These are phyloP conservation scores for Oreochromis spilurus DNA, from an alignment of 2,113 vertebrate species.

Conservation along the genomic window DNA sequence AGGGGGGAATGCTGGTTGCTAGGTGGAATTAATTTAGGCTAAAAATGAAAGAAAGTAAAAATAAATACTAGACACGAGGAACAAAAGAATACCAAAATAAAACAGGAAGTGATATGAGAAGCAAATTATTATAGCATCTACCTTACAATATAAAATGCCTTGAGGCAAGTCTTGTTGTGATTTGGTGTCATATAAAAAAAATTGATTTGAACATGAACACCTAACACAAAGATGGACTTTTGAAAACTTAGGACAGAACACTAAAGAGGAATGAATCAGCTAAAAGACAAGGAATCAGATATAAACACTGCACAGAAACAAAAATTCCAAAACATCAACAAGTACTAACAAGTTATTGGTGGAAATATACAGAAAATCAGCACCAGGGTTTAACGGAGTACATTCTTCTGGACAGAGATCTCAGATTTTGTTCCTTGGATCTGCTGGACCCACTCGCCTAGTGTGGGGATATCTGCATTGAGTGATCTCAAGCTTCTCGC, in stretches of 20 bases:
- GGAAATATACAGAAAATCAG: too few species aligned
- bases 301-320: too few species aligned
- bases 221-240: neutral
- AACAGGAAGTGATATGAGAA: neutral
- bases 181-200: neutral
- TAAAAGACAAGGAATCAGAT: too few species aligned
- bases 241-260: neutral
- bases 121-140: fast-evolving
- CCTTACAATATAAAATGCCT: neutral
- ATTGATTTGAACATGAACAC: neutral
- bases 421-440: too few species aligned
- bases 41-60: fast-evolving
- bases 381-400: too few species aligned
- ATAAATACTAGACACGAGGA: fast-evolving
- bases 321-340: too few species aligned
- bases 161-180: neutral
- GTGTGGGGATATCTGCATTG: too few species aligned
- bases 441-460: too few species aligned
- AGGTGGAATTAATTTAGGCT: neutral
- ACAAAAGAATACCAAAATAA: neutral
- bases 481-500: too few species aligned
- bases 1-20: neutral
- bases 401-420: too few species aligned
- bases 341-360: too few species aligned
- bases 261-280: too few species aligned